Conservation (phyloP, 1,140 invertebrate genomes). For the Achatina immaculata region DNA sequence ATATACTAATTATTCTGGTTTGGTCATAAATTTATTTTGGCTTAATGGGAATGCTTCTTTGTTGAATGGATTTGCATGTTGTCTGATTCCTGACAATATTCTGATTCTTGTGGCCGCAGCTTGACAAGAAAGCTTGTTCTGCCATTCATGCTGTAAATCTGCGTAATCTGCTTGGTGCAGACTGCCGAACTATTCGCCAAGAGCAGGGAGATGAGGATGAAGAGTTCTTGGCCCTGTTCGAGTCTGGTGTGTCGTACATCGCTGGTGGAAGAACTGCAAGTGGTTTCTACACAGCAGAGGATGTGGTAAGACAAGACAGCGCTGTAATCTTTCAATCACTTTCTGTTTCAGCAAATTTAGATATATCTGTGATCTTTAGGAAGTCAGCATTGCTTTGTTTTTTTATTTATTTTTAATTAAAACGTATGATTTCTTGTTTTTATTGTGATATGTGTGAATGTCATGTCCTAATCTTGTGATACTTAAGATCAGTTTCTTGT, state of each 20-base stretch:
- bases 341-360: conserved; percentile 5
- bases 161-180: conserved; percentile 93
- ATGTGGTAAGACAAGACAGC: conserved; percentile 57
- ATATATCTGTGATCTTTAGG: neutral
- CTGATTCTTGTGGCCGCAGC: conserved; percentile 47
- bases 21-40: no score
- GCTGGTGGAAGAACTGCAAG: conserved; percentile 96
- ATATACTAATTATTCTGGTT: no score
- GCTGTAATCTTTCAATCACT: neutral
- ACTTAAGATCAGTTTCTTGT: no score
- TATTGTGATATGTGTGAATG: no score
- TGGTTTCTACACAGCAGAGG: conserved; percentile 97
- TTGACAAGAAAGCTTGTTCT: conserved; percentile 98
- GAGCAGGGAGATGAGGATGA: conserved; percentile 97
- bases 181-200: conserved; percentile 96
- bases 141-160: conserved; percentile 99
- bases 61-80: no score
- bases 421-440: no score
- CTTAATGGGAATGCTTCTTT: no score
- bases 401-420: no score
- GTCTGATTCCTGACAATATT: no score
- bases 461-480: no score
- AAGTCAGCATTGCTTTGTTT: conserved; percentile 3
- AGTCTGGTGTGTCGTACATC: conserved; percentile 93
- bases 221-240: conserved; percentile 94